A percentile compares a stretch with the other conserved stretches of the same genome.
Evolutionary conservation across 2,888 invertebrate genomes (phyloP).

Genomic region (Amphipoea lucens): DNA sequence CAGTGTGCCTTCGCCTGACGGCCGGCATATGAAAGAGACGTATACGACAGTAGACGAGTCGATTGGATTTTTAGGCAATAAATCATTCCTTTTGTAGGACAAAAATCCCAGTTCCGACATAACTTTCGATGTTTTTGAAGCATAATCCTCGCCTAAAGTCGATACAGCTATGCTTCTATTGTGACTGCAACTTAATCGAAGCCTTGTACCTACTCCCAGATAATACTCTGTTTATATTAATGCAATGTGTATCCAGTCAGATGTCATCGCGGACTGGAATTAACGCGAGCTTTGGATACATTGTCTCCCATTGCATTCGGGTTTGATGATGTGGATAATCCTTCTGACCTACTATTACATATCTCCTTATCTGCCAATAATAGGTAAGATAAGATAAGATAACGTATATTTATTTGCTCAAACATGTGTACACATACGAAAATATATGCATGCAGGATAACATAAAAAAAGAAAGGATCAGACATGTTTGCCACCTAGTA

Average conservation of each 20-base stretch:
- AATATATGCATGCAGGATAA: too few species aligned
- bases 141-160: background rate
- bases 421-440: too few species aligned
- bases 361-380: background rate
- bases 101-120: background rate
- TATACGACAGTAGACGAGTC: background rate
- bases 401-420: too few species aligned
- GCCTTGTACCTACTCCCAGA: background rate
- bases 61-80: background rate
- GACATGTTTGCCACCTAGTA: too few species aligned
- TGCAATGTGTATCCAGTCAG: slow-evolving; percentile 7
- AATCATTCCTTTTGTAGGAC: background rate
- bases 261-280: slow-evolving; percentile 49
- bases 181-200: background rate
- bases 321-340: slow-evolving; percentile 20
- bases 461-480: too few species aligned
- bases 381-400: too few species aligned
- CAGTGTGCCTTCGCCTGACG: background rate
- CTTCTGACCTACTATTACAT: background rate
- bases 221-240: slow-evolving; percentile 18
- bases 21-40: background rate
- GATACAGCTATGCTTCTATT: background rate
- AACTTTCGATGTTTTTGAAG: slow-evolving; percentile 4
- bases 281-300: slow-evolving; percentile 54
- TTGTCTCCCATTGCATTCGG: slow-evolving; percentile 35